Evolutionary conservation across 2,113 vertebrate genomes (phyloP), one percentile per base, ranked within the genome.

Genomic region (Poeciliopsis retropinna): DNA sequence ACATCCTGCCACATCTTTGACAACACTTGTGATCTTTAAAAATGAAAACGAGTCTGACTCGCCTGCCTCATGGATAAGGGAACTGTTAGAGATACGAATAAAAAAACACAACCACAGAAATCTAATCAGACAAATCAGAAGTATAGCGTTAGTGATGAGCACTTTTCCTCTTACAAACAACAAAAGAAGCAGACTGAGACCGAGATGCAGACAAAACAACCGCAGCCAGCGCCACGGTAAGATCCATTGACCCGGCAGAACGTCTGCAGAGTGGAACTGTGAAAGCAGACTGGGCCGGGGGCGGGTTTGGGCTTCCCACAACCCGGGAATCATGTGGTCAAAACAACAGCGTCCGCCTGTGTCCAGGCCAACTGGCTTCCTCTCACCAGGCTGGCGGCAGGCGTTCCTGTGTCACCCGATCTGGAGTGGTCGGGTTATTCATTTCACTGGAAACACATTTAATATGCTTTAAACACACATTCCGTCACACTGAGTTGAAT

Each of bases 191-290:
- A 25, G 68, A 61, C 67, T 37, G 67, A 78, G 73, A 47, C 60
- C 60, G 60, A 60, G 82, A 74, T 82, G 79, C 84, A 88, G 84
- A 73, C 84, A 82, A 86, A 88, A 87, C 85, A 90, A 70, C 47
- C 44, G 70, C 64, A 70, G 83, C 63, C 86, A 51, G 60, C 47
- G 57, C 75, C 85, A 88, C 87, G 70, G 19, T 65, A 32, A 37
- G 60, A 85, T 89, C 85, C 64, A 11, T 4, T 13, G 67, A 74
- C 79, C 71, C 0, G 32, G 72, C 80, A 39, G 67, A 30, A 57
- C 9, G 60, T 79, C 72, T 70, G 75, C 68, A 54, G 79, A 51
- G 64, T 27, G 12, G 3, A 69, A 60, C 30, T 19, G 63, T 63
- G 34, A 71, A 82, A 63, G 12, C 68, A 10, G 13, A 64, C 31